A percentile compares a stretch with the other conserved stretches of the same genome.
Conservation (phyloP, 2,888 invertebrate species). For the Prionchulus punctatus region DNA sequence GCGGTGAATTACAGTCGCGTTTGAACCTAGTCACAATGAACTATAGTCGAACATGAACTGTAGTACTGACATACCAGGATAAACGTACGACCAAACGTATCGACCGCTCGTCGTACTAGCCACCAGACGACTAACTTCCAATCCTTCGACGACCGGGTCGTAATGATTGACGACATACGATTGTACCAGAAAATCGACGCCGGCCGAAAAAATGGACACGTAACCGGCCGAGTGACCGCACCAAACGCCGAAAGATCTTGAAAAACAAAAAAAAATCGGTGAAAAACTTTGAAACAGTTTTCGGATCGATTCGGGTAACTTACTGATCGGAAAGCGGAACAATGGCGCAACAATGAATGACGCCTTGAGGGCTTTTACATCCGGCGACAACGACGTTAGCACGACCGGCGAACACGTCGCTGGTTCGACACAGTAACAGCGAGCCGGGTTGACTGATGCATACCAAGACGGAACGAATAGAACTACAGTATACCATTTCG, state of each 20-base stretch:
- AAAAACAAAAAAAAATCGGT: slow-evolving; percentile 21
- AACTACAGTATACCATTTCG: slow-evolving; percentile 5
- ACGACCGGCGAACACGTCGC: slow-evolving; percentile 6
- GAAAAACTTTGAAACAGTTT: slow-evolving; percentile 12
- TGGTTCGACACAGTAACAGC: slow-evolving; percentile 11
- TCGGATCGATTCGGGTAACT: too few species aligned
- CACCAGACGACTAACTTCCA: slow-evolving; percentile 52
- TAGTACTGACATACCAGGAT: slow-evolving; percentile 50
- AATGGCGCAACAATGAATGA: neutral
- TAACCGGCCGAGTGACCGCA: slow-evolving; percentile 66
- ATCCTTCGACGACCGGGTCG: slow-evolving; percentile 44
- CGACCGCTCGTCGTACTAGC: slow-evolving; percentile 37
- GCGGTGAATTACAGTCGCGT: too few species aligned
- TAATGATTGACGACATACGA: slow-evolving; percentile 41
- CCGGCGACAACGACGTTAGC: neutral
- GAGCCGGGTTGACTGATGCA: slow-evolving; percentile 6
- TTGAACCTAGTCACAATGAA: too few species aligned
- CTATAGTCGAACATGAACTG: too few species aligned
- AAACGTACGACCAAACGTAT: slow-evolving; percentile 54
- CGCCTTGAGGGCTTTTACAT: neutral
- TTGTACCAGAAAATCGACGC: slow-evolving; percentile 44
- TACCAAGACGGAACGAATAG: slow-evolving; percentile 4
- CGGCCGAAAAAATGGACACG: slow-evolving; percentile 58
- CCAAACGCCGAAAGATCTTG: slow-evolving; percentile 55
- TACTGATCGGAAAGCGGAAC: neutral